Evolutionary conservation across 2,888 invertebrate genomes (phyloP), one percentile per base, ranked within the genome.

Genomic region (Calameuta idolon): DNA sequence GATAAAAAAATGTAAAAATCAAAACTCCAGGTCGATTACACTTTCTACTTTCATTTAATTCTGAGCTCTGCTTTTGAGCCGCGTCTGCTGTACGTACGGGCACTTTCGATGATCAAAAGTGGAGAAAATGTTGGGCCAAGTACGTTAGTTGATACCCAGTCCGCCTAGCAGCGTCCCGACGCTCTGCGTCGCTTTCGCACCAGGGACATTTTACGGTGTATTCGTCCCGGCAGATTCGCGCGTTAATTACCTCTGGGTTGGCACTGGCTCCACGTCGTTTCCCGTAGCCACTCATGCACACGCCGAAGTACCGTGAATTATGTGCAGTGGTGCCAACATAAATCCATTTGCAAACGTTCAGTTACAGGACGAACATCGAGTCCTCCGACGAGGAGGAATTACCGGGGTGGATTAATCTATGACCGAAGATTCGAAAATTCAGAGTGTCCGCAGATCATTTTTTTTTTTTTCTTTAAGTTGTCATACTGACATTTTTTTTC

Each of bases 241-340:
- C 84, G 85, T 85, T 87, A 87, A 87, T 87, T 87, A 84, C 81
- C 80, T 80, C 77, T 71, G 79, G 79, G 80, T 76, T 76, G 75
- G 76, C 75, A 68, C 40, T 75, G 40, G 77, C 80, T 76, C 76
- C 75, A 80, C 79, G 71, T 81, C 82, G 78, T 75, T 77, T 71
- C 40, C 55, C 75, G 73, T 74, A 76, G 68, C 79, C 79, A 77
- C 78, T 85, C 82, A 80, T 81, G 81, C 83, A 84, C 83, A 82
- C 83, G 81, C 83, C 84, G 81, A 85, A 83, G 83, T 79, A 76
- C 80, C 82, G 83, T 86, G 85, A 87, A 85, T 86, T 87, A 87
- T 85, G 82, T 82, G 78, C 80, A 80, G 80, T 73, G 79, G 74
- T 69, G 79, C 79, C 79, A 79, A 82, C 84, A 86, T 87, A 88